Base-by-base conservation (phyloP, 2,113 vertebrate genomes). In the Phoxinus phoxinus region DNA sequence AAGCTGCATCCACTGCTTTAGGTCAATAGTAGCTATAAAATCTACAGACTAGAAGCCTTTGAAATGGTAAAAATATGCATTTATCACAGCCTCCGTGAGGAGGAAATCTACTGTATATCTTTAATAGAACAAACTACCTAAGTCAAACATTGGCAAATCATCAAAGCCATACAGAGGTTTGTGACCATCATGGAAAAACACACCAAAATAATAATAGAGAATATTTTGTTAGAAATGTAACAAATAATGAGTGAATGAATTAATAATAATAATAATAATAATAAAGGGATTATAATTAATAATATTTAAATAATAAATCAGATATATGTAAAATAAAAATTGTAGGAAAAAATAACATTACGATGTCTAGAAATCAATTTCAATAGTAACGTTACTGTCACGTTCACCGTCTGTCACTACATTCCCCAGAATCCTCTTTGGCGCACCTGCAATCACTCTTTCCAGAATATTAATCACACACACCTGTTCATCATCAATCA, bases 51-150 rank as follows among this genome's bases (percentile, higher is more conserved):
- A 48, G 41, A 32, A 81, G 15, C 19, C 44, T 81, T 51, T 67
- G 44, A 67, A 81, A 81, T 32, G 5, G 17, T 81, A 67, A 69
- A 81, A 23, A 53, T 30, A 44, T 80, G 79, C 41, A 67, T 58
- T 77, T 81, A 67, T 81, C 27, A 30, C 9, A 67, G 61, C 41
- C 17, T n/a, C n/a, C 46, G 1, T 69, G 72, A 25, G 75, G 75
- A 35, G 61, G 44, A 63, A 81, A 67, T 81, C 61, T 67, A 30
- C 25, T 65, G 59, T 44, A 51, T 48, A 7, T 23, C 9, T 48
- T 67, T 81, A 44, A 63, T 46, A 46, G 25, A 81, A 61, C 44
- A 81, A 30, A 46, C 17, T 67, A 41, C 67, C 44, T 44, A 21
- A 30, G 3, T 58, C 37, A 21, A 21, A 65, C 0, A 63, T 44